These are phyloP conservation scores for Dendrolimus pini DNA, from an alignment of 2,888 invertebrate species.

Conservation along the genomic window DNA sequence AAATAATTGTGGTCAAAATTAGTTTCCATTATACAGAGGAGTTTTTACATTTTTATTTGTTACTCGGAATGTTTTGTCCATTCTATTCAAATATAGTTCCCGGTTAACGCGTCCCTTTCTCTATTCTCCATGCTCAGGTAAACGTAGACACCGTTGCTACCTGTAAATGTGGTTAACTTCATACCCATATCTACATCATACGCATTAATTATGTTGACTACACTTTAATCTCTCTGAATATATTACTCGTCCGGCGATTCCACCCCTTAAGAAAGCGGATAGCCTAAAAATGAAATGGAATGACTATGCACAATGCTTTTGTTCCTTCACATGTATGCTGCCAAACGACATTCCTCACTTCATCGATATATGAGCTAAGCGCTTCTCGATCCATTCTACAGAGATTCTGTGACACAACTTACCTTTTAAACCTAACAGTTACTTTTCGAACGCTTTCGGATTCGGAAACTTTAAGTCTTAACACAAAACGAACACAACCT, in stretches of 20 bases:
- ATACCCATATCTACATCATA: slow-evolving; percentile 16
- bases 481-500: slow-evolving; percentile 57
- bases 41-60: slow-evolving; percentile 6
- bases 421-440: slow-evolving; percentile 74
- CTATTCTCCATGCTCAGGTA: slow-evolving; percentile 53
- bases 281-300: slow-evolving; percentile 60
- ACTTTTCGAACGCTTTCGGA: slow-evolving; percentile 50
- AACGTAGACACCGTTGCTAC: slow-evolving; percentile 52
- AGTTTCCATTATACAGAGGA: no score
- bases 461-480: slow-evolving; percentile 37
- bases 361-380: slow-evolving; percentile 70
- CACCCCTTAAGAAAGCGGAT: slow-evolving; percentile 46
- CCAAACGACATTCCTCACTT: slow-evolving; percentile 72
- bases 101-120: slow-evolving; percentile 55
- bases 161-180: slow-evolving; percentile 54
- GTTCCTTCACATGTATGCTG: slow-evolving; percentile 73
- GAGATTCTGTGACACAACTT: slow-evolving; percentile 71
- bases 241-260: slow-evolving; percentile 23
- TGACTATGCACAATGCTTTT: slow-evolving; percentile 72
- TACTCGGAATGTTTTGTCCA: slow-evolving; percentile 33
- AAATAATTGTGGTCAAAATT: no score
- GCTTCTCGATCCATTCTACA: slow-evolving; percentile 58
- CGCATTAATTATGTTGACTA: slow-evolving; percentile 10
- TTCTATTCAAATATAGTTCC: slow-evolving; percentile 58
- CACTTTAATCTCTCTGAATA: no score